Conservation (phyloP, 2,888 invertebrate genomes). For the Fabriciana adippe region DNA sequence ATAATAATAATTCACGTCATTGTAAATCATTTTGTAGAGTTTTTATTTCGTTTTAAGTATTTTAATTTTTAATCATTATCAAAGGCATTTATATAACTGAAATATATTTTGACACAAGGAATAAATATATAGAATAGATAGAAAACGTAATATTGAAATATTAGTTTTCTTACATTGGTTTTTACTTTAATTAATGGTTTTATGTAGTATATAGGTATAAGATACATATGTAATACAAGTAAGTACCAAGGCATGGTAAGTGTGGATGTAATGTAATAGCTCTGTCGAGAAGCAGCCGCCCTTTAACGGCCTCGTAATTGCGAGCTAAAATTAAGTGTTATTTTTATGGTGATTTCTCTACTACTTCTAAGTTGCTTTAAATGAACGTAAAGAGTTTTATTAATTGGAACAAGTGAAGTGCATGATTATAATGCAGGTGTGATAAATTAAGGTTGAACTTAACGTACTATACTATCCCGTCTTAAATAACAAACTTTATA, state of each 20-base stretch:
- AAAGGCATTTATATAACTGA: no score
- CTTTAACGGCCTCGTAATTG: conserved; percentile 79
- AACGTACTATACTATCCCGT: no score
- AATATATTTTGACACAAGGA: no score
- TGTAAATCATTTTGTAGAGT: no score
- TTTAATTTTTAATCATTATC: no score
- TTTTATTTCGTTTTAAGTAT: no score
- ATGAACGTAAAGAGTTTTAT: conserved; percentile 78
- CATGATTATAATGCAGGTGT: conserved; percentile 4
- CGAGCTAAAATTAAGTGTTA: conserved; percentile 81
- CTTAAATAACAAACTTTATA: no score
- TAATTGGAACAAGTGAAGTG: conserved; percentile 67
- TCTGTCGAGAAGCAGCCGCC: conserved; percentile 70
- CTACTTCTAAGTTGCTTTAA: conserved; percentile 80
- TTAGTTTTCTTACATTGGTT: no score
- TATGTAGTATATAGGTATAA: neutral
- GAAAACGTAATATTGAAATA: no score
- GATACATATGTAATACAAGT: conserved; percentile 8
- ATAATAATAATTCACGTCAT: no score
- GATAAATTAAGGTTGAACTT: neutral
- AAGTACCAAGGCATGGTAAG: conserved; percentile 53
- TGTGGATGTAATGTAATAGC: conserved; percentile 70
- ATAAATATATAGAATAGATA: no score
- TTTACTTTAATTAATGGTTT: no score
- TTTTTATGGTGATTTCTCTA: conserved; percentile 82